Base-by-base conservation (phyloP, 2,888 invertebrate species). In the Fragum fragum region DNA sequence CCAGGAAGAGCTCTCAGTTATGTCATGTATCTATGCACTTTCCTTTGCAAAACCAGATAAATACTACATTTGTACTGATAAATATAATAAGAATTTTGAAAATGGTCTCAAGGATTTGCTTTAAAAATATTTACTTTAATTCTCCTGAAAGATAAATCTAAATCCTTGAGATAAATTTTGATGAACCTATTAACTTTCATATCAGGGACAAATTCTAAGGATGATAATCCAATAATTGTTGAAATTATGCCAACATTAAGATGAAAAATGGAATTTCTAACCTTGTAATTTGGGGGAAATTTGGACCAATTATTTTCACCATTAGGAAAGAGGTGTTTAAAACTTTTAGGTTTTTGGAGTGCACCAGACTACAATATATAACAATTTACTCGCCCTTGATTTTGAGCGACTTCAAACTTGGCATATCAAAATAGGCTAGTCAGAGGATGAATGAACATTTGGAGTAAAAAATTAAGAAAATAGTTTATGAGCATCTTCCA, bases 221-320 rank as follows among this genome's bases (percentile, higher is more conserved):
- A 57, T 29, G 61, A 61, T 61, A 32, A 61, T 61, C 61, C 32
- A 61, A 61, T 61, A 61, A 61, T 61, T 61, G 32, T 61, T n/a
- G 32, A 32, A 29, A 61, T 61, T 61, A 61, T 32, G 32, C 29
- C 32, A 61, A 32, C 61, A 28, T 32, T 61, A 29, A 16, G 61
- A 61, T 66, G 66, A 66, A 66, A 66, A 66, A 66, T 66, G 39
- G 66, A 66, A 66, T 42, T 66, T 66, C 29, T 66, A 61, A 42
- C 66, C 66, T 66, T 66, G 66, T 66, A 66, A 66, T 66, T 66
- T 66, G n/a, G 7, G 21, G 21, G 21, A 66, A 63, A 66, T 66
- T 66, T 66, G 66, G 42, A 66, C 66, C 66, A 66, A 66, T 66
- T 66, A 66, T 66, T 66, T 66, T 42, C 66, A 42, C 66, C 21